Evolutionary conservation across 2,113 vertebrate genomes (phyloP), one percentile per base, ranked within the genome.

Genomic region (Colistium nudipinnis): DNA sequence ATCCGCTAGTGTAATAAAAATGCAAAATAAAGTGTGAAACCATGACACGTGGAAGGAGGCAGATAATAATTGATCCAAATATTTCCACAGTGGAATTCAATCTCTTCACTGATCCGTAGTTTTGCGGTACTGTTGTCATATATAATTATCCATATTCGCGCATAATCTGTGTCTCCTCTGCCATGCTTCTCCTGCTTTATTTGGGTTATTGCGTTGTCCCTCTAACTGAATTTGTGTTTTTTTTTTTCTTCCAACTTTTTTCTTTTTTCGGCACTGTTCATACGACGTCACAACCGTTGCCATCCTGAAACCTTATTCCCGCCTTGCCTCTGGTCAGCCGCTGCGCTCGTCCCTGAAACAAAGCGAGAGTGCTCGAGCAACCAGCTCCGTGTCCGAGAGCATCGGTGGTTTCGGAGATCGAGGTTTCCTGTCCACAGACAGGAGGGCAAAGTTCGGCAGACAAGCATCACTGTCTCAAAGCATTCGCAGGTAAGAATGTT

Each of bases 381-480:
- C 92, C 0, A 83, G 62, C 16, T 86, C 85, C 0, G 88, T 64
- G 24, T 74, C 83, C 1, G 85, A 89, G 76, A 78, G 76, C 62
- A 0, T 89, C 84, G 0, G 36, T 63, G 67, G 22, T 61, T 47
- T 48, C 0, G 72, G 62, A 51, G 90, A 90, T 27, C 83, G 75
- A 60, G 74, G 31, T 19, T 44, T 25, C 24, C 41, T 54, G 7
- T 62, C 63, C 33, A 35, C 0, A 49, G 92, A 94, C 47, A 94
- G 89, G 68, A 93, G 33, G 19, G 84, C 90, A 0, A 89, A 90
- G 55, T 94, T 96, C 69, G 90, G 81, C 8, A 88, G 96, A 49
- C 96, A 97, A 86, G 94, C 94, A 0, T 98, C 96, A 1, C 90
- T 99, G 54, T 95, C 97, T 16, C 96, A 98, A 82, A 98, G 95